Percentiles rank a stretch among this genome's conserved stretches.
These are phyloP conservation scores for Crotophaga sulcirostris DNA, from an alignment of 2,113 vertebrate genomes.

Conservation along the genomic window DNA sequence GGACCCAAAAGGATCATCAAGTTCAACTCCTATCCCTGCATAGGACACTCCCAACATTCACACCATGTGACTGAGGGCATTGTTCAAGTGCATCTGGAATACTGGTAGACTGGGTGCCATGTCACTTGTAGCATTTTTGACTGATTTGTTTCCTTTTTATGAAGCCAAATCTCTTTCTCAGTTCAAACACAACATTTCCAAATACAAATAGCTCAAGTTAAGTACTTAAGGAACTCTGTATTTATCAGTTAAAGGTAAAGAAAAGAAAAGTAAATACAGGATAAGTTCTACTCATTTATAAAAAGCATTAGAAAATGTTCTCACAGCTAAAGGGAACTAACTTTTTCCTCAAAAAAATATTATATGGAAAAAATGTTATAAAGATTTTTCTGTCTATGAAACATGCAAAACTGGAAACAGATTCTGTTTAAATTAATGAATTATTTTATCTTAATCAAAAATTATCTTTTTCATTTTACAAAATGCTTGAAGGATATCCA, in stretches of 20 bases:
- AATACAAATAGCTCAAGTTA: background rate
- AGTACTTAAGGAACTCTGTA: background rate
- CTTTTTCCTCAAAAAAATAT: rapidly evolving
- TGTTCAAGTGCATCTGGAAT: too few species aligned
- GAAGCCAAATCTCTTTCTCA: background rate
- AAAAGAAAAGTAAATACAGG: background rate
- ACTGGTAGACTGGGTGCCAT: too few species aligned
- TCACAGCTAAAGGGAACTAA: background rate
- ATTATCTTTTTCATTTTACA: background rate
- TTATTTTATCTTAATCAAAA: background rate
- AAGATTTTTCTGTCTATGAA: background rate
- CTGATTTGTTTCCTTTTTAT: background rate
- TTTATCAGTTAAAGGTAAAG: background rate
- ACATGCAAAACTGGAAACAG: background rate
- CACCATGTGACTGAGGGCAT: too few species aligned
- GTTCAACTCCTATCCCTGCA: too few species aligned
- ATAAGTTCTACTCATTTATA: background rate
- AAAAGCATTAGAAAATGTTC: background rate
- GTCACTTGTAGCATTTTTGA: background rate
- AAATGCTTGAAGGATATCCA: background rate
- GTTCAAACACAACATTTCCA: background rate
- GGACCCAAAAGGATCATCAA: too few species aligned
- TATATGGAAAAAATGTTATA: rapidly evolving
- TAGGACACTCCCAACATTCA: too few species aligned
- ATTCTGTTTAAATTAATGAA: background rate